These are phyloP conservation scores for Iguana delicatissima DNA, from an alignment of 2,797 vertebrate species.

Conservation along the genomic window DNA sequence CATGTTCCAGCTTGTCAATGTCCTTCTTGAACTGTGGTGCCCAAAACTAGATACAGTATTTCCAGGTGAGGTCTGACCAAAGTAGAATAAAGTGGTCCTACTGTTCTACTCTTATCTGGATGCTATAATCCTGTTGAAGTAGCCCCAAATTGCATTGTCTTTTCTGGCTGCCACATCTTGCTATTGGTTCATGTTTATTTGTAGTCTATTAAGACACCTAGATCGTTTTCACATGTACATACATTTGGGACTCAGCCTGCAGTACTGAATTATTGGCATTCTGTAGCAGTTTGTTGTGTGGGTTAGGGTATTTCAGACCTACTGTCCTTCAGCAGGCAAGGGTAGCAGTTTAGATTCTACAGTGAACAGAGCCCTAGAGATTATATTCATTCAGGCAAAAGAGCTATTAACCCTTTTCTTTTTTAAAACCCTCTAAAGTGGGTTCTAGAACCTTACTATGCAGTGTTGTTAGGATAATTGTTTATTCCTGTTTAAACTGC, in stretches of 20 bases:
- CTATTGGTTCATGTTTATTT: no score
- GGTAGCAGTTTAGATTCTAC: constrained; percentile 25
- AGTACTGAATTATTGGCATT: neutral
- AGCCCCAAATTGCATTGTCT: no score
- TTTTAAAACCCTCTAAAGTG: neutral
- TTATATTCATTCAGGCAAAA: neutral
- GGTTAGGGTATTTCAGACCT: neutral
- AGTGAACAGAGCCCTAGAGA: constrained; percentile 18
- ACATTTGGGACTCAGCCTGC: neutral
- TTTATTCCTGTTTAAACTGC: neutral
- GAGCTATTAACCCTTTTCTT: neutral
- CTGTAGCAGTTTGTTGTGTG: neutral
- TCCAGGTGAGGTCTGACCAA: no score
- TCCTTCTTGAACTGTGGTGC: no score
- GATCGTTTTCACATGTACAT: no score
- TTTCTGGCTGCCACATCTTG: no score
- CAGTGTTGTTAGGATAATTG: neutral
- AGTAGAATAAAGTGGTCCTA: no score
- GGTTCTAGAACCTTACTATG: neutral
- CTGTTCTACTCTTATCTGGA: no score
- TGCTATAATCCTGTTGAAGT: no score
- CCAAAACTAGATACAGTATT: no score
- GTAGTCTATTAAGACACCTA: no score
- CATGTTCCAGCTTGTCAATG: no score
- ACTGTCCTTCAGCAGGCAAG: constrained; percentile 21